Percentiles rank a stretch among this genome's conserved stretches.
Conservation (phyloP, 35 echinoderm and acorn worm genomes). For the Lytechinus pictus region DNA sequence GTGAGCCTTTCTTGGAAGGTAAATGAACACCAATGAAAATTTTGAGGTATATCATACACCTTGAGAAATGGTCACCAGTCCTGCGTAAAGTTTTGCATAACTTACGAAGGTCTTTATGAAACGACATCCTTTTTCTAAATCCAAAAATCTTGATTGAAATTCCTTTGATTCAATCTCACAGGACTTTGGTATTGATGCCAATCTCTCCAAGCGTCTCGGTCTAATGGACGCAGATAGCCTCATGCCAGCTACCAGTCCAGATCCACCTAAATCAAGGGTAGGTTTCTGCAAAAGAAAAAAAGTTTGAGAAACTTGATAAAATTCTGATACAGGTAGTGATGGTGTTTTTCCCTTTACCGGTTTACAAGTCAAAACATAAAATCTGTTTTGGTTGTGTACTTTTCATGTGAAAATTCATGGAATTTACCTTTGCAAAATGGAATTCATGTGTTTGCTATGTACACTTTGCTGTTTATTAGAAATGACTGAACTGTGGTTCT, state of each 20-base stretch:
- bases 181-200: slow-evolving; percentile 95
- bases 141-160: not conserved
- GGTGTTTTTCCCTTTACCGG: no score
- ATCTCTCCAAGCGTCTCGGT: slow-evolving; percentile 76
- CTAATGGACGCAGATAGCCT: slow-evolving; percentile 90
- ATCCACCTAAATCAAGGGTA: slow-evolving; percentile 82
- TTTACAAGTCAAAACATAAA: no score
- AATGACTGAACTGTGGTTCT: no score
- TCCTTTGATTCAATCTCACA: slow-evolving; percentile 25
- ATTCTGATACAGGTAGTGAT: no score
- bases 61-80: not conserved
- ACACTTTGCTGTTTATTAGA: no score
- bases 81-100: not conserved
- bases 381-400: no score
- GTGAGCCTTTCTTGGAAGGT: no score
- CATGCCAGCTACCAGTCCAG: slow-evolving; percentile 45
- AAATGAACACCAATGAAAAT: no score
- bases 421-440: no score
- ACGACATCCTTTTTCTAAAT: not conserved
- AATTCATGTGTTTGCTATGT: no score
- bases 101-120: not conserved
- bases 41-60: no score
- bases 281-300: not conserved
- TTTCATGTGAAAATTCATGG: no score
- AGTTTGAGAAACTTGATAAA: not conserved